Evolutionary conservation across 2,797 vertebrate species (phyloP).

Genomic region (Clarias fuscus): DNA sequence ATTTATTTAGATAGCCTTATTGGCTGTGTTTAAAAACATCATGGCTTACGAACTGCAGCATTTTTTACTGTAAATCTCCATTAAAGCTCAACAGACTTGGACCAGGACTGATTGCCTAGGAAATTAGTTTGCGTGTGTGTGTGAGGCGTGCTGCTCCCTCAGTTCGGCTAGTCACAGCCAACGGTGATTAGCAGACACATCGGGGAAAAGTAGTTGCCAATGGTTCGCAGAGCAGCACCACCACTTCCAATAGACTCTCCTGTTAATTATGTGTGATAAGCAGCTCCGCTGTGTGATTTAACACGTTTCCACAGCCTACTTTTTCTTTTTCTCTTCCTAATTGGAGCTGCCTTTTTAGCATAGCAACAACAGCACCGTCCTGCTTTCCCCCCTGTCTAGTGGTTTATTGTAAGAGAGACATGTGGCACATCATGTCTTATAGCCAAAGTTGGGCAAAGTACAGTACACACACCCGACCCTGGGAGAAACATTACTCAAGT

Average conservation of each 20-base stretch:
- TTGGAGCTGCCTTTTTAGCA: not conserved
- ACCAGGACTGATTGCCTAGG: not conserved
- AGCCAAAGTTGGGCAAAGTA: no score
- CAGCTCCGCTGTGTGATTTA: not conserved
- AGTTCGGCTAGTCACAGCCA: not conserved
- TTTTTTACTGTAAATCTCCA: not conserved
- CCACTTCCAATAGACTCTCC: not conserved
- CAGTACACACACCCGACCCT: no score
- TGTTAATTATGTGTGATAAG: slow-evolving; percentile 1
- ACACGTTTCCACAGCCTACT: not conserved
- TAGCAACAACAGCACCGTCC: not conserved
- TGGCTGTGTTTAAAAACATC: not conserved
- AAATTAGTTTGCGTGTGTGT: not conserved
- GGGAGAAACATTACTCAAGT: no score
- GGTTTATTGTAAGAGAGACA: not conserved
- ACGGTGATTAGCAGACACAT: not conserved
- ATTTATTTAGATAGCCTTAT: not conserved
- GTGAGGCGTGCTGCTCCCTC: not conserved
- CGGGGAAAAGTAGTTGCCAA: not conserved
- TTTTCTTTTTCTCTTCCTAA: not conserved
- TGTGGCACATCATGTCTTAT: not conserved
- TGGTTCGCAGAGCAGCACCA: not conserved
- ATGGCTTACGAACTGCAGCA: not conserved
- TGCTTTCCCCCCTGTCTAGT: not conserved
- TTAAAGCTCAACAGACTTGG: not conserved